Evolutionary conservation across 1,140 invertebrate genomes (phyloP).

Genomic region (Monochamus saltuarius): DNA sequence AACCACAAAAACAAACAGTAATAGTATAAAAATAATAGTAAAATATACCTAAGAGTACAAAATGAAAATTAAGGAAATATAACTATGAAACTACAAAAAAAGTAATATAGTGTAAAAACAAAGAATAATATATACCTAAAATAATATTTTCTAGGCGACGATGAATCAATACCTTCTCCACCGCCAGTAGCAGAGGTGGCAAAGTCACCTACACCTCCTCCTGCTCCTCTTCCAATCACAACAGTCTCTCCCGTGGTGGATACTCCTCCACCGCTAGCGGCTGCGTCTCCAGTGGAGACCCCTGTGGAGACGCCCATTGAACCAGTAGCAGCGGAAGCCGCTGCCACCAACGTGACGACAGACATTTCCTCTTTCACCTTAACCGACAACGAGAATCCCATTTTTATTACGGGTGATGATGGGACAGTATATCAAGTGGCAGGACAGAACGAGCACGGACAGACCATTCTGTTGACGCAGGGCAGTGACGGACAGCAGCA

Average conservation of each 20-base stretch:
- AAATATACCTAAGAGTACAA: no score
- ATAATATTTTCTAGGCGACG: conserved; percentile 17
- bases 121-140: no score
- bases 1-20: no score
- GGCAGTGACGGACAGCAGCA: conserved; percentile 68
- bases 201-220: no score
- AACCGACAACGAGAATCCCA: conserved; percentile 54
- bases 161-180: not conserved
- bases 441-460: conserved; percentile 71
- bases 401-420: conserved; percentile 68
- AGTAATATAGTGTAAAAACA: no score
- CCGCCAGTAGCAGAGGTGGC: no score
- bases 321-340: conserved; percentile 15
- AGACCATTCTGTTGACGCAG: conserved; percentile 67
- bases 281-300: not conserved
- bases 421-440: conserved; percentile 69
- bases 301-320: conserved; percentile 11
- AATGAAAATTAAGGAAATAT: no score
- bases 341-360: conserved; percentile 17
- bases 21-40: no score
- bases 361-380: conserved; percentile 40
- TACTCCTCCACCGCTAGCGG: conserved; percentile 1
- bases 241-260: not conserved
- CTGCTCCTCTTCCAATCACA: no score
- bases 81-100: no score